These are phyloP conservation scores for Helicolenus hilgendorfi DNA, from an alignment of 2,797 vertebrate genomes.

Conservation along the genomic window DNA sequence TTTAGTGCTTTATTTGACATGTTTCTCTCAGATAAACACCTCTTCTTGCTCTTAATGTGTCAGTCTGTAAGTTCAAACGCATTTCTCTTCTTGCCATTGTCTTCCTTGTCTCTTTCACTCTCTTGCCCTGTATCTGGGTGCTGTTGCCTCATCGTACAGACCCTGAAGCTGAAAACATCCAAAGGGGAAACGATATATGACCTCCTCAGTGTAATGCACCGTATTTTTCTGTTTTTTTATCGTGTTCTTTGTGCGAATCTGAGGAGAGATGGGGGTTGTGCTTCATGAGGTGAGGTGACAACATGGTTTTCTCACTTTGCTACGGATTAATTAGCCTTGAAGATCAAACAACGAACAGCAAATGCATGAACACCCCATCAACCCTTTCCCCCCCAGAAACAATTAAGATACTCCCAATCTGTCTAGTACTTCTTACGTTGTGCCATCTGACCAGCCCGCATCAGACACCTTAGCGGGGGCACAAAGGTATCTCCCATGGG, in stretches of 20 bases:
- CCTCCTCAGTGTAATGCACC: not conserved
- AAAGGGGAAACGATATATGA: slow-evolving; percentile 32
- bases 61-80: not conserved
- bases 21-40: not conserved
- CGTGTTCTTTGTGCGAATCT: slow-evolving; percentile 21
- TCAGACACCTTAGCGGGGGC: slow-evolving; percentile 23
- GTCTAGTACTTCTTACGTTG: slow-evolving; percentile 18
- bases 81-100: not conserved
- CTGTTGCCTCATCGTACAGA: slow-evolving; percentile 62
- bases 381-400: slow-evolving; percentile 52
- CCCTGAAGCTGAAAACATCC: slow-evolving; percentile 51
- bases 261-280: slow-evolving; percentile 8
- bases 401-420: slow-evolving; percentile 63
- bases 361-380: slow-evolving; percentile 41
- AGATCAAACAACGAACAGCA: slow-evolving; percentile 72
- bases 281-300: slow-evolving; percentile 56
- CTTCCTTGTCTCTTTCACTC: slow-evolving; percentile 17
- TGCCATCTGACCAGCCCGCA: slow-evolving; percentile 43
- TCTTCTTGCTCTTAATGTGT: not conserved
- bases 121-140: slow-evolving; percentile 53
- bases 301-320: slow-evolving; percentile 64
- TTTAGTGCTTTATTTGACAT: not conserved
- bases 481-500: slow-evolving; percentile 42
- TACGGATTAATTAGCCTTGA: slow-evolving; percentile 74
- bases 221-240: slow-evolving; percentile 24